phyloP scores from a whole-genome alignment of 37 sponge, comb jelly and placozoan species.

The Bolinopsis microptera region DNA sequence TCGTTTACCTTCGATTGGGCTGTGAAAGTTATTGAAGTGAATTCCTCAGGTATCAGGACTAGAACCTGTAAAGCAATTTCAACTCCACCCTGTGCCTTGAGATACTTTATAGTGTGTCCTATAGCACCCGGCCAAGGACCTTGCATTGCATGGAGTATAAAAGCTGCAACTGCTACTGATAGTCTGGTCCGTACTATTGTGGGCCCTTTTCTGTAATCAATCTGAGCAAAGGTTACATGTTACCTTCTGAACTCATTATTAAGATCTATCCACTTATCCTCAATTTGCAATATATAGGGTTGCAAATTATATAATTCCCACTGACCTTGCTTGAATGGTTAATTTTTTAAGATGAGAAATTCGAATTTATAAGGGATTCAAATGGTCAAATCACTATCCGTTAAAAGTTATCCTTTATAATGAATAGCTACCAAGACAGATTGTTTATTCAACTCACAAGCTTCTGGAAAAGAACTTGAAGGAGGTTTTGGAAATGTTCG shows the following conservation, averaged over 20 bases:
- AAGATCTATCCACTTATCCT: too few species aligned
- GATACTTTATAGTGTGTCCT: slow-evolving; percentile 23
- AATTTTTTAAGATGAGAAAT: too few species aligned
- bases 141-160: slow-evolving; percentile 50
- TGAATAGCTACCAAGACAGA: too few species aligned
- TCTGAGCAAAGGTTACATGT: too few species aligned
- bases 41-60: slow-evolving; percentile 53
- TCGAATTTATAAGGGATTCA: too few species aligned
- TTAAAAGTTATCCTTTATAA: too few species aligned
- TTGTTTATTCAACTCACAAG: not conserved
- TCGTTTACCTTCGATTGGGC: slow-evolving; percentile 43
- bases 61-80: slow-evolving; percentile 29
- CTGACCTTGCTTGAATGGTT: too few species aligned
- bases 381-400: too few species aligned
- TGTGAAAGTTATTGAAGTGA: slow-evolving; percentile 45
- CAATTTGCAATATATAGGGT: too few species aligned
- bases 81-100: not conserved
- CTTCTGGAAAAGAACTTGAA: slow-evolving; percentile 51
- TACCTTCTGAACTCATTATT: too few species aligned
- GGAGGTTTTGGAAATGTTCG: slow-evolving; percentile 49
- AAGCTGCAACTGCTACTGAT: slow-evolving; percentile 33
- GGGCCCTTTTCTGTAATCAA: slow-evolving; percentile 50
- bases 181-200: slow-evolving; percentile 29
- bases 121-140: slow-evolving; percentile 64
- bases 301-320: too few species aligned